These are phyloP conservation scores for Frieseomelitta varia DNA, from an alignment of 1,140 invertebrate species.

Conservation along the genomic window DNA sequence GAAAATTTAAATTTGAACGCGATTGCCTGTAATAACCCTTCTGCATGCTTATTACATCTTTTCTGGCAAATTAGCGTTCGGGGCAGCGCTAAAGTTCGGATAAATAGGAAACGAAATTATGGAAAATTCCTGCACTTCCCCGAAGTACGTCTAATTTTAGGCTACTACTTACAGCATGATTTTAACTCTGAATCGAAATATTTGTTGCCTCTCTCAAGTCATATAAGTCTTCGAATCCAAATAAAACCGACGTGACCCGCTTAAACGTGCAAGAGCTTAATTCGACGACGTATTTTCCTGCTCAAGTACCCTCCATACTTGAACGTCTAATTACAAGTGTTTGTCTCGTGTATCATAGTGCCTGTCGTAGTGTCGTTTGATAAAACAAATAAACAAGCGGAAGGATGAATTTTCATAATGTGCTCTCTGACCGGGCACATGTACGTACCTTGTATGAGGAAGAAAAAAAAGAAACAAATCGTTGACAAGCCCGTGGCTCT, in stretches of 20 bases:
- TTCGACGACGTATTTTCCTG: too few relatives aligned
- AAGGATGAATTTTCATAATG: not conserved
- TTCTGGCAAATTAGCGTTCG: not conserved
- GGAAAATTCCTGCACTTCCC: not conserved
- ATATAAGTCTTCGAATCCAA: not conserved
- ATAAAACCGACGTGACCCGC: not conserved
- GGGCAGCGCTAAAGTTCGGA: not conserved
- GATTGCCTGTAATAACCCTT: slow-evolving; percentile 8
- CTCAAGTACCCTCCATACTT: not conserved
- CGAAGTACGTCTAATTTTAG: not conserved
- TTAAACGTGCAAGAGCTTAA: not conserved
- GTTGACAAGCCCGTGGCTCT: not conserved
- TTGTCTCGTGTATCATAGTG: not conserved
- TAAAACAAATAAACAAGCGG: not conserved
- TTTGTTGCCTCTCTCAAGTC: not conserved
- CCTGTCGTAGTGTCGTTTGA: not conserved
- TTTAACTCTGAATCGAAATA: not conserved
- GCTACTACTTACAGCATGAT: not conserved
- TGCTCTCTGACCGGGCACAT: not conserved
- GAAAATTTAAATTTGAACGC: slow-evolving; percentile 42
- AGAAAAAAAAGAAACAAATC: not conserved
- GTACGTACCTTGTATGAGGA: too few relatives aligned
- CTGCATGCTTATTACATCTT: slow-evolving; percentile 17
- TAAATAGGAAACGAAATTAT: not conserved
- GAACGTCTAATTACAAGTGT: not conserved